Conservation (phyloP, 2,113 vertebrate genomes). For the Coptodon rendalli region DNA sequence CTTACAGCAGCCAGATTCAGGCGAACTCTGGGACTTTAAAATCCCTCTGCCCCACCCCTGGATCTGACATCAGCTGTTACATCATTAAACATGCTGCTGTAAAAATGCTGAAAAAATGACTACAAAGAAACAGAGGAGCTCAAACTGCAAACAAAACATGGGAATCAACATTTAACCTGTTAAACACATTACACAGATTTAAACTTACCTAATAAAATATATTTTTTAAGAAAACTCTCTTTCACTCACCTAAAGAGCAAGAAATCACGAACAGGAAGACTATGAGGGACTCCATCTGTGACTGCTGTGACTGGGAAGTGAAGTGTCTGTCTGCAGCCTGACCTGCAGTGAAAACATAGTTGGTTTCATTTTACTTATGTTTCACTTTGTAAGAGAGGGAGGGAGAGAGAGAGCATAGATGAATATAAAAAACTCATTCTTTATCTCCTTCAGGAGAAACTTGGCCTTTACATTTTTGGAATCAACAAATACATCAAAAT, state of each 20-base stretch:
- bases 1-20: fast-evolving
- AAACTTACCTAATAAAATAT: not conserved
- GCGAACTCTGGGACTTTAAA: not conserved
- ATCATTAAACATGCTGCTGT: not conserved
- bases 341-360: not conserved
- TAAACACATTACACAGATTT: not conserved
- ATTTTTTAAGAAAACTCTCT: not conserved
- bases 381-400: fast-evolving
- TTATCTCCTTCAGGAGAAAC: not conserved
- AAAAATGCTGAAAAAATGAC: not conserved
- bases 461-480: no score
- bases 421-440: not conserved
- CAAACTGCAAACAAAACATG: not conserved
- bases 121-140: not conserved
- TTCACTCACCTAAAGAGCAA: not conserved
- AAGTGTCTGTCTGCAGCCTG: fast-evolving
- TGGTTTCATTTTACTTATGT: fast-evolving
- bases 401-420: not conserved
- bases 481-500: no score
- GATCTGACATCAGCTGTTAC: not conserved
- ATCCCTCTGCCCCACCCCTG: fast-evolving
- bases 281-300: not conserved
- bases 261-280: not conserved
- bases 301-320: not conserved
- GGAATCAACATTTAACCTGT: not conserved